Evolutionary conservation across 2,888 invertebrate genomes (phyloP), one percentile per base, ranked within the genome.

Genomic region (Drosophila atripex): DNA sequence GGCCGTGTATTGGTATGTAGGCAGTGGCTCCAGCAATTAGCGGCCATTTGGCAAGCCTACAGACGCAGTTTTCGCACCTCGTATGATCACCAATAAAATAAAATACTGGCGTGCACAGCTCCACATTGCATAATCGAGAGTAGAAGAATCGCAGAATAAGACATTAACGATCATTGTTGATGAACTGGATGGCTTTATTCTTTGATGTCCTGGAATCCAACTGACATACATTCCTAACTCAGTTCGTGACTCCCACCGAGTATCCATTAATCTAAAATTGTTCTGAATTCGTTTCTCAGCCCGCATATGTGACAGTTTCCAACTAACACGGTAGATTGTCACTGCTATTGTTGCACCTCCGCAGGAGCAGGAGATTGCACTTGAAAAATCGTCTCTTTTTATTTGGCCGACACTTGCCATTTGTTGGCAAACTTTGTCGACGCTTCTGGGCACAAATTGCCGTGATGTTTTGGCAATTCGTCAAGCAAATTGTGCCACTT

Each of bases 391-490:
- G 32, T 28, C 28, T n/a, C 30, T 60, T 68, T 75, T 80, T 70
- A 73, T 55, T 75, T 71, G 32, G 52, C 47, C 73, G 82, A 78
- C 80, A 87, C 78, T 88, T 86, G 73, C 86, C 72, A 80, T 80
- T 85, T 87, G 71, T 78, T 87, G 52, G 30, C 68, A 39, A 72
- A 71, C 49, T 75, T 74, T 51, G 50, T 50, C 47, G 32, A 43
- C 69, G 25, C 45, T 45, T 21, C 21, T 59, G 69, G 64, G 64
- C 64, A 85, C 80, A 80, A 80, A 80, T 80, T 88, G 73, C 80
- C 88, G 73, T 54, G 88, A 83, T 88, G 80, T 83, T 82, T 74
- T 53, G 83, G 77, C 86, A 88, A 80, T 88, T 79, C 58, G 77
- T 80, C 76, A 88, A 82, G 79, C 83, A 73, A 86, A 79, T 79